These are phyloP conservation scores for Autographa pulchrina DNA, from an alignment of 2,888 invertebrate species.

Conservation along the genomic window DNA sequence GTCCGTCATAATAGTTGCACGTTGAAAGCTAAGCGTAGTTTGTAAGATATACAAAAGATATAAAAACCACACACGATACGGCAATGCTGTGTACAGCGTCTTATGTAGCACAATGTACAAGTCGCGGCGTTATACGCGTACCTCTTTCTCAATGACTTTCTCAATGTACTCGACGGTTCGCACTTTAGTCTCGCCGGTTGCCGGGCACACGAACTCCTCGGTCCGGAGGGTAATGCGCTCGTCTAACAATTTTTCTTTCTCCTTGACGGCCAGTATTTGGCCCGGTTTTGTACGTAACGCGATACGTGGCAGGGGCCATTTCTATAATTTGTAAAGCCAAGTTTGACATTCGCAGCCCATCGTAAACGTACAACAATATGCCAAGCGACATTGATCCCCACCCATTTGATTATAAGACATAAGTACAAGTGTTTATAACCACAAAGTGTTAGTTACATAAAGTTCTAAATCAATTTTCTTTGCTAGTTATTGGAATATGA, in stretches of 20 bases:
- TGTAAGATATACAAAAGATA: slow-evolving; percentile 72
- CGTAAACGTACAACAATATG: slow-evolving; percentile 72
- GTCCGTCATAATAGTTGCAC: slow-evolving; percentile 69
- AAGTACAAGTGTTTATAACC: slow-evolving; percentile 50
- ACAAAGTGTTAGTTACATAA: slow-evolving; percentile 65
- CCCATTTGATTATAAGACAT: slow-evolving; percentile 62
- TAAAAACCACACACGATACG: slow-evolving; percentile 83
- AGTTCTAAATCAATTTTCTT: slow-evolving; percentile 58
- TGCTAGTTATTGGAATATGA: slow-evolving; percentile 46
- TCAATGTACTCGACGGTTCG: slow-evolving; percentile 98
- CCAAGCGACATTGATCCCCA: slow-evolving; percentile 79
- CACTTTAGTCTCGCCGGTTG: slow-evolving; percentile 95
- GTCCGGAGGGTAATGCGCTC: slow-evolving; percentile 96
- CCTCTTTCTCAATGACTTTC: slow-evolving; percentile 98
- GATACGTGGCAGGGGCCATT: slow-evolving; percentile 94
- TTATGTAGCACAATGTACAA: slow-evolving; percentile 82
- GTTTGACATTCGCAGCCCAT: slow-evolving; percentile 84
- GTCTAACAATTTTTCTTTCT: slow-evolving; percentile 96
- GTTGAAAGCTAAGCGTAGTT: slow-evolving; percentile 86
- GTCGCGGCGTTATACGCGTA: slow-evolving; percentile 86
- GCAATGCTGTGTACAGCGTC: slow-evolving; percentile 87
- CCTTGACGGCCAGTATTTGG: slow-evolving; percentile 94
- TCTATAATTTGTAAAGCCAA: slow-evolving; percentile 89
- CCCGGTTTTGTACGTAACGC: slow-evolving; percentile 96
- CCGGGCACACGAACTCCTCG: slow-evolving; percentile 96